These are phyloP conservation scores for Pogonomyrmex californicus DNA, from an alignment of 1,140 invertebrate species.

Conservation along the genomic window DNA sequence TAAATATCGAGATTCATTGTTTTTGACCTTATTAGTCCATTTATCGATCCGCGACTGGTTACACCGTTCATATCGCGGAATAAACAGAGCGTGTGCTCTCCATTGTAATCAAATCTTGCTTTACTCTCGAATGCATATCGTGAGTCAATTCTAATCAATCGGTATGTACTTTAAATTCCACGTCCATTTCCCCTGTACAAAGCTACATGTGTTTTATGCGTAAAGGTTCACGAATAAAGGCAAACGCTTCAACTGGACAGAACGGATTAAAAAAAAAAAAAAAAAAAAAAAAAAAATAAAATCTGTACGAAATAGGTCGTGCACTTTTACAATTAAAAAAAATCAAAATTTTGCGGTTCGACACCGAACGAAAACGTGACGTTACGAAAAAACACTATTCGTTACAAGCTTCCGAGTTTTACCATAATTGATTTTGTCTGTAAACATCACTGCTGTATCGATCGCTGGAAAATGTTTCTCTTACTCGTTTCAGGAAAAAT, in stretches of 20 bases:
- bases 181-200: background rate
- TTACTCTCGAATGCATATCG: constrained; percentile 43
- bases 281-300: background rate
- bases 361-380: background rate
- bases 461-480: background rate
- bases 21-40: constrained; percentile 38
- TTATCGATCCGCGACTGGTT: constrained; percentile 20
- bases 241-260: background rate
- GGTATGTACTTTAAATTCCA: constrained; percentile 48
- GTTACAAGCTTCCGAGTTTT: background rate
- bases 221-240: constrained; percentile 11
- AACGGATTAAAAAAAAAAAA: background rate
- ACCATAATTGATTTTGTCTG: background rate
- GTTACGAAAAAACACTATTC: background rate
- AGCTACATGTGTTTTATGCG: background rate
- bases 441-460: background rate
- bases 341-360: background rate
- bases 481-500: constrained; percentile 69
- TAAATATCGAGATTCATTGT: background rate
- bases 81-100: constrained; percentile 36
- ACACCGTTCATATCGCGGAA: constrained; percentile 8
- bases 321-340: background rate
- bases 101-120: constrained; percentile 48
- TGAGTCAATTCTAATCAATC: constrained; percentile 35
- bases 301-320: background rate